A percentile compares a stretch with the other conserved stretches of the same genome.
phyloP scores from a whole-genome alignment of 2,888 invertebrate genomes.

The Heliconius hortense region DNA sequence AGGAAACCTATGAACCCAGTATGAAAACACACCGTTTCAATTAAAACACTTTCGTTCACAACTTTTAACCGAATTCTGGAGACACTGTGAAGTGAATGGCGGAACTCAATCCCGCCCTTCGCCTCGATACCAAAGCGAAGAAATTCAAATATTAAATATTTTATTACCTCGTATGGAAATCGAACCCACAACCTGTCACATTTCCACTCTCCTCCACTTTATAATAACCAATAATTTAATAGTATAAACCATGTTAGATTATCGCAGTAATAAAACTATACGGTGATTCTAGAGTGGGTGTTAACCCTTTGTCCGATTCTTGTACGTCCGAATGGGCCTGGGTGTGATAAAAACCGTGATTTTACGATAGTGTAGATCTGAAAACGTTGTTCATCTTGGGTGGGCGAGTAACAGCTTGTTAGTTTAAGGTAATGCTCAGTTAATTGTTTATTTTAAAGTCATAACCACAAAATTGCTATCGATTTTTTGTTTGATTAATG shows the following conservation, averaged over 20 bases:
- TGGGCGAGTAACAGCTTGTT: slow-evolving; percentile 59
- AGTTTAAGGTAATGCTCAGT: slow-evolving; percentile 40
- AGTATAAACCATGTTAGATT: slow-evolving; percentile 58
- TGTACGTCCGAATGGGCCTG: slow-evolving; percentile 60
- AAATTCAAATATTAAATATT: too few species aligned
- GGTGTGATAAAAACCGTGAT: slow-evolving; percentile 75
- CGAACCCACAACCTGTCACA: neutral
- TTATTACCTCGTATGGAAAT: neutral
- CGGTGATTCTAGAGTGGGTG: slow-evolving; percentile 63
- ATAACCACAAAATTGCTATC: slow-evolving; percentile 46
- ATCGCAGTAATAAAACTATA: slow-evolving; percentile 60
- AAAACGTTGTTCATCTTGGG: slow-evolving; percentile 78
- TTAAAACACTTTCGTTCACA: too few species aligned
- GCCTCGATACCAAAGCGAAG: too few species aligned
- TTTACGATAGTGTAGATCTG: slow-evolving; percentile 73
- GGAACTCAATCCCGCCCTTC: neutral
- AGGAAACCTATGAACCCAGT: too few species aligned
- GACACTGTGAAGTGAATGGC: too few species aligned
- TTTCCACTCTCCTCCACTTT: too few species aligned
- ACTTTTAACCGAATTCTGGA: too few species aligned
- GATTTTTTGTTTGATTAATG: neutral
- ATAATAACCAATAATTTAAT: slow-evolving; percentile 54
- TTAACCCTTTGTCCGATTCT: slow-evolving; percentile 69
- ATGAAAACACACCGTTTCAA: too few species aligned
- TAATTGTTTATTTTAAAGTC: slow-evolving; percentile 69